Base-by-base conservation (phyloP, 2,797 vertebrate species). In the Decapterus maruadsi region DNA sequence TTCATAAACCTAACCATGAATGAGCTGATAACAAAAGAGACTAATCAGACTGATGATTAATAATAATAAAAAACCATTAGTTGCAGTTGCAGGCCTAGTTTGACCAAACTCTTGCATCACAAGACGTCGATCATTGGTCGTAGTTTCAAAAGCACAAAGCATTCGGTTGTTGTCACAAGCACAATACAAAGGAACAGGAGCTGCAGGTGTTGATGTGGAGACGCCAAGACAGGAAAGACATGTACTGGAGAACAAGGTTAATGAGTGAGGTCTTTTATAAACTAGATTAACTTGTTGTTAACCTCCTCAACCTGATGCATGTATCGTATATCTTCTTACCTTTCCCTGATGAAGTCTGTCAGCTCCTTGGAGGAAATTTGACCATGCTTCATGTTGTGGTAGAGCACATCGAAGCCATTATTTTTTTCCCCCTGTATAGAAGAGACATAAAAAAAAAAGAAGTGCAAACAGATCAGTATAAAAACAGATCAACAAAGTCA, bases 301-400 rank as follows among this genome's bases (percentile, higher is more conserved):
- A 8, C 54, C 8, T 53, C n/a, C 10, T 29, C 31, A 26, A 8
- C 22, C 4, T 14, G 26, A 43, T 2, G 56, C 9, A n/a, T n/a
- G 40, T 6, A 9, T 34, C 26, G 26, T 26, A 26, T 26, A 26
- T 89, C 93, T 91, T 89, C 93, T 91, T 94, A 99, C 98, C 98
- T 97, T 95, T 99, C 98, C 94, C 98, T 96, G 92, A 99, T 97
- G 94, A 99, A 99, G 83, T 99, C 98, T 43, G 97, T 96, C 78
- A 99, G 93, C 84, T 99, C 98, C 92, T 99, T 99, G 87, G 97
- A 98, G 67, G 98, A 99, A 80, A 97, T 97, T 80, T 98, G 97
- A 68, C 98, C 98, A 48, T 99, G 96, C 91, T 99, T 99, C 98
- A 99, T 99, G 90, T 99, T 99, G 80, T 99, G 98, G 93, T 99